Conservation (phyloP, 2,113 vertebrate species). For the Cromileptes altivelis region DNA sequence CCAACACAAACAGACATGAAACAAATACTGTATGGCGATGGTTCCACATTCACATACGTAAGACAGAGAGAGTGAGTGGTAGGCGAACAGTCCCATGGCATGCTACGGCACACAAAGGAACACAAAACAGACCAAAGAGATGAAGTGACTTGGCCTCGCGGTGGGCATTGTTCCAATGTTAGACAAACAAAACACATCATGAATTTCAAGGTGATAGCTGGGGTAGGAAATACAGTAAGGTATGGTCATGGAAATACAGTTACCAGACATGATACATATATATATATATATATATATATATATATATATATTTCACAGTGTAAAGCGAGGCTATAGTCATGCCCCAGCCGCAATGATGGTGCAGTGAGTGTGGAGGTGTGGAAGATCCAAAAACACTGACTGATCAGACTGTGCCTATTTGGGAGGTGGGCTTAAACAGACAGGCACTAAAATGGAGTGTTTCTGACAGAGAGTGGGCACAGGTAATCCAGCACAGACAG, state of each 20-base stretch:
- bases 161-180: conserved; percentile 19
- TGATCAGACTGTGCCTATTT: too few relatives aligned
- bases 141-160: conserved; percentile 60
- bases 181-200: conserved; percentile 46
- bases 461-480: too few relatives aligned
- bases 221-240: conserved; percentile 37
- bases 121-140: conserved; percentile 74
- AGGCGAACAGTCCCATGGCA: conserved; percentile 81
- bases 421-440: too few relatives aligned
- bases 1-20: conserved; percentile 41
- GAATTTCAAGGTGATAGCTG: conserved; percentile 24
- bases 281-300: background rate
- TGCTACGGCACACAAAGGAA: conserved; percentile 78
- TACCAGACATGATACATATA: background rate
- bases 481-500: too few relatives aligned
- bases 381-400: too few relatives aligned
- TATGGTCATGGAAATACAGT: conserved; percentile 22
- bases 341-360: too few relatives aligned
- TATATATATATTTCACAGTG: too few relatives aligned
- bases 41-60: conserved; percentile 83
- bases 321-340: too few relatives aligned
- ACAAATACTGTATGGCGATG: conserved; percentile 59
- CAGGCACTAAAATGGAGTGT: too few relatives aligned
- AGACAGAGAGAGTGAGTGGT: conserved; percentile 85
- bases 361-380: too few relatives aligned